phyloP scores from a whole-genome alignment of 2,113 vertebrate genomes.

The Archocentrus centrarchus region DNA sequence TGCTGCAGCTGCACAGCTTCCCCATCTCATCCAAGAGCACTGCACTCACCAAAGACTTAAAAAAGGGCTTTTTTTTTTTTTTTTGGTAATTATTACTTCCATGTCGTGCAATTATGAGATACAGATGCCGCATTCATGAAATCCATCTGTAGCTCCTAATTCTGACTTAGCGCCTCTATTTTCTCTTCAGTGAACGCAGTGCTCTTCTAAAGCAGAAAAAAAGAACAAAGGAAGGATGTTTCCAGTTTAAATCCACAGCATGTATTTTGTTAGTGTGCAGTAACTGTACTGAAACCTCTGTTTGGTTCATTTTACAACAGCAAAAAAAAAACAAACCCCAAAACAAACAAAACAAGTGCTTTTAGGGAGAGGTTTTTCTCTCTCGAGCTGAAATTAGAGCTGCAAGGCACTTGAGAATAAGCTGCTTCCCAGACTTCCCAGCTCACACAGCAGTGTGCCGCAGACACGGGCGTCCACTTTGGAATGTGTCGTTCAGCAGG shows the following conservation, averaged over 20 bases:
- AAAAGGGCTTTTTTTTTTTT: not conserved
- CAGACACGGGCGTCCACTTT: not conserved
- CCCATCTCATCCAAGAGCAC: not conserved
- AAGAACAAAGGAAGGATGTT: not conserved
- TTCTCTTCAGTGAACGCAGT: not conserved
- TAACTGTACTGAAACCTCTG: not conserved
- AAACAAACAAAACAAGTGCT: not conserved
- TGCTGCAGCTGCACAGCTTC: conserved; percentile 5
- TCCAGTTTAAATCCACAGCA: not conserved
- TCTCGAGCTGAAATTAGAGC: not conserved
- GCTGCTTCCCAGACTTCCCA: conserved; percentile 5
- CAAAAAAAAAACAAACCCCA: not conserved
- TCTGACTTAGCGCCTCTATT: not conserved
- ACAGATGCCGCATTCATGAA: not conserved
- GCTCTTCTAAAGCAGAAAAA: not conserved
- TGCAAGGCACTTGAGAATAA: conserved; percentile 67
- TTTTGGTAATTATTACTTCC: not conserved
- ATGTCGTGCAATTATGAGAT: not conserved
- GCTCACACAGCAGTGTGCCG: not conserved
- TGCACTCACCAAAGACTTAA: not conserved
- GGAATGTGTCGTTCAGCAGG: conserved; percentile 8
- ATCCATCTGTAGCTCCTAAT: not conserved
- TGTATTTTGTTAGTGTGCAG: not conserved
- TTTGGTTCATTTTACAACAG: not conserved
- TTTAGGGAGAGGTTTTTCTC: not conserved